Evolutionary conservation across 2,888 invertebrate genomes (phyloP).

Genomic region (Patella depressa): DNA sequence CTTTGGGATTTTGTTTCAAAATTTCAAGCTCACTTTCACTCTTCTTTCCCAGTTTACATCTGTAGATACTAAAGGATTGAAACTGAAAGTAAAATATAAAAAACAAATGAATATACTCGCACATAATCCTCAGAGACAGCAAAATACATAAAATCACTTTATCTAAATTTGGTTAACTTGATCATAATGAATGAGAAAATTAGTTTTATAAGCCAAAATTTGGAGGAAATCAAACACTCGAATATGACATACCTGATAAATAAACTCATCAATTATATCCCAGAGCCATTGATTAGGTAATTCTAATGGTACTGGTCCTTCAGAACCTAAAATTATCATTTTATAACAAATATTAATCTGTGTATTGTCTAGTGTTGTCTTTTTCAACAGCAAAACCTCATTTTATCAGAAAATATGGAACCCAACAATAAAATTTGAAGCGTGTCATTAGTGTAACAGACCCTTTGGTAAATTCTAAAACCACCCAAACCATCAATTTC

Average conservation of each 20-base stretch:
- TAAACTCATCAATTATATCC: constrained; percentile 99
- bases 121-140: not conserved
- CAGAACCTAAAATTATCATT: constrained; percentile 74
- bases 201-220: not conserved
- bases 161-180: not conserved
- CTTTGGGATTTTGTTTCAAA: constrained; percentile 84
- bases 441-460: no score
- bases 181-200: not conserved
- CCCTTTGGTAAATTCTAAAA: no score
- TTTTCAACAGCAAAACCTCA: no score
- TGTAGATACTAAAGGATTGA: constrained; percentile 81
- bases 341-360: no score
- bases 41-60: constrained; percentile 77
- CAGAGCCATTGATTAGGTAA: constrained; percentile 99
- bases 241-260: constrained; percentile 81
- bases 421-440: no score
- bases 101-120: constrained; percentile 5
- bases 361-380: no score
- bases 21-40: constrained; percentile 74
- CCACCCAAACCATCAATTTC: no score
- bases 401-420: no score
- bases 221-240: not conserved
- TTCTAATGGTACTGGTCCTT: constrained; percentile 85
- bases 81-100: constrained; percentile 68
- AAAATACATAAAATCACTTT: no score